Evolutionary conservation across 1,140 invertebrate genomes (phyloP), one percentile per base, ranked within the genome.

Genomic region (silkworm (Bombyx mori)): DNA sequence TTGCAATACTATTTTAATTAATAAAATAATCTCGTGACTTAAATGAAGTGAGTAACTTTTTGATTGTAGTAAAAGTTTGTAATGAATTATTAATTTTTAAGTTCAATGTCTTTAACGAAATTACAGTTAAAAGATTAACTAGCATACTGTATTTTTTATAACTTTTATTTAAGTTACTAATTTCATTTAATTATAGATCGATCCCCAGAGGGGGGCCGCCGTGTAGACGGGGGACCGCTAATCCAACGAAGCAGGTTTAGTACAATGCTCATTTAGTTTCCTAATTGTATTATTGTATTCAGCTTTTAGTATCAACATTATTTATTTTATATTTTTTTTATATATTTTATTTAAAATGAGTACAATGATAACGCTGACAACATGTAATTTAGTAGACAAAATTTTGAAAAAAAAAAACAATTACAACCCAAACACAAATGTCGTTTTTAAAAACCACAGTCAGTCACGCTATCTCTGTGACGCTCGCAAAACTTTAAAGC

Each of bases 11-110:
- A 47, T 26, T 55, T 35, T 12, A 69, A 74, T 71, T 77, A 75
- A 82, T 77, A 83, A 86, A 83, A 86, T 86, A 86, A 86, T 86
- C 82, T 84, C 82, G 72, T 70, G 56, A 63, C 45, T 58, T 55
- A 42, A 54, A 73, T 56, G 61, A 74, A 80, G 69, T 49, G 8
- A 18, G 48, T 49, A n/a, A n/a, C 7, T 18, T 10, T 49, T 49
- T 49, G 12, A 49, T 2, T 18, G n/a, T 12, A 9, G 45, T 46
- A 46, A 46, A 46, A 46, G 2, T 12, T 9, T 46, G n/a, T 3
- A 49, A 63, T 63, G 12, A 18, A 18, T 18, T 18, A 18, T 18
- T 18, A 18, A 18, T 1, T 18, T 18, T 18, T 18, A 18, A 18
- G 12, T 18, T 18, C 12, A 18, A 18, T 18, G 12, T 18, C 12